Evolutionary conservation across 2,888 invertebrate species (phyloP).

Genomic region (Cataglyphis cursor): DNA sequence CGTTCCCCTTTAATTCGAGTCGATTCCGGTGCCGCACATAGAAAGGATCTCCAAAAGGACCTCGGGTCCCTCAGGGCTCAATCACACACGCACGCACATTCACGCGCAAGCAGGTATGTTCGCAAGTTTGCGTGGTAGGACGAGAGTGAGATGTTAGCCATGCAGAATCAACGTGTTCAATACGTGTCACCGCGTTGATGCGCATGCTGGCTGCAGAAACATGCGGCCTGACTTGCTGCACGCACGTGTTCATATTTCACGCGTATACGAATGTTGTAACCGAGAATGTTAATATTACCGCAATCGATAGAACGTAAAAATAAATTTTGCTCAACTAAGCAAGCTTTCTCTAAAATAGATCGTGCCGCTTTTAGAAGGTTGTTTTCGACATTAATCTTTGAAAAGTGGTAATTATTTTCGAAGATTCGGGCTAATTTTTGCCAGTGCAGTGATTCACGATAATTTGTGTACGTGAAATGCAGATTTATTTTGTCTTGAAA

Average conservation of each 20-base stretch:
- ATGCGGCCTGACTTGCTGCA: conserved; percentile 51
- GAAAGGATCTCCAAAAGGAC: conserved; percentile 71
- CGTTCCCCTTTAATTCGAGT: conserved; percentile 78
- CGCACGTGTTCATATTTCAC: conserved; percentile 56
- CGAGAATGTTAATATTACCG: conserved; percentile 3
- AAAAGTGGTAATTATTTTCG: conserved; percentile 31
- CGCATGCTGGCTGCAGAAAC: conserved; percentile 43
- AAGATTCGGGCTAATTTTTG: conserved; percentile 17
- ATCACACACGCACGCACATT: conserved; percentile 66
- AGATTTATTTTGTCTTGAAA: not conserved
- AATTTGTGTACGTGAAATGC: conserved; percentile 1
- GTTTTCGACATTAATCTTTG: conserved; percentile 32
- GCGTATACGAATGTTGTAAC: not conserved
- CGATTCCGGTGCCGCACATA: conserved; percentile 73
- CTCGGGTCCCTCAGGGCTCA: conserved; percentile 74
- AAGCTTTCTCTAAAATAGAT: not conserved
- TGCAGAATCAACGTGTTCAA: conserved; percentile 83
- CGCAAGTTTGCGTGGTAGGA: conserved; percentile 36
- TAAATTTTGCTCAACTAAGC: not conserved
- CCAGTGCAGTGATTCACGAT: not conserved
- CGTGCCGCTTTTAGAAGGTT: conserved; percentile 10
- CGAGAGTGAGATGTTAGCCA: conserved; percentile 81
- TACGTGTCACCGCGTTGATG: conserved; percentile 77
- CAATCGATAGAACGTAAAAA: conserved; percentile 3
- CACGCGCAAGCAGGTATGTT: conserved; percentile 41